These are phyloP conservation scores for Metellina segmentata DNA, from an alignment of 2,888 invertebrate species.

Conservation along the genomic window DNA sequence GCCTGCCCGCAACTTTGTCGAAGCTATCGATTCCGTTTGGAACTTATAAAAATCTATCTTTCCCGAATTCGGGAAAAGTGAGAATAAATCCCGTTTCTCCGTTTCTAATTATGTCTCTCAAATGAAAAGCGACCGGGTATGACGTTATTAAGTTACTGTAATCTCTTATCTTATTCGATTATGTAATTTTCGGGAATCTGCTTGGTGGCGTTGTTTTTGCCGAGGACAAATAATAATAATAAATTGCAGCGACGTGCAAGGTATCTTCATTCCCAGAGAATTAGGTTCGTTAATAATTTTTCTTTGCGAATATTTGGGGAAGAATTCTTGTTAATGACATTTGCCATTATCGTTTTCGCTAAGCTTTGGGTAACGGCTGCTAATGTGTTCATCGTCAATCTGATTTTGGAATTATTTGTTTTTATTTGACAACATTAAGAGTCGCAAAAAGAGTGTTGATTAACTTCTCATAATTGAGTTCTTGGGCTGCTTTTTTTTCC, in stretches of 20 bases:
- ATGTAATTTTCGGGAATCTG: slow-evolving; percentile 10
- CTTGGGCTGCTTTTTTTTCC: not conserved
- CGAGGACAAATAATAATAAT: slow-evolving; percentile 1
- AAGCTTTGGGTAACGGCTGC: slow-evolving; percentile 12
- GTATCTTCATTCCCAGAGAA: slow-evolving; percentile 17
- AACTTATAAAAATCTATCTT: not conserved
- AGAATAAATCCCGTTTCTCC: not conserved
- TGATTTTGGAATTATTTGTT: not conserved
- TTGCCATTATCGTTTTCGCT: slow-evolving; percentile 19
- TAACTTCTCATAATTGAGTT: slow-evolving; percentile 1
- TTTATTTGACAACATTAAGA: slow-evolving; percentile 5
- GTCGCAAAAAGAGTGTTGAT: slow-evolving; percentile 9
- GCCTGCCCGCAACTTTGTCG: not conserved
- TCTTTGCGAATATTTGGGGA: slow-evolving; percentile 2
- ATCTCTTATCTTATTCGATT: slow-evolving; percentile 17
- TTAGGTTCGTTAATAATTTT: slow-evolving; percentile 25
- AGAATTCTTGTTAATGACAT: slow-evolving; percentile 30
- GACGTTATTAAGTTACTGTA: slow-evolving; percentile 24
- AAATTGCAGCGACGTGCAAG: not conserved
- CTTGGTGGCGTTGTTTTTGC: slow-evolving; percentile 9
- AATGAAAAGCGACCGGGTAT: not conserved
- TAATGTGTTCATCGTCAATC: slow-evolving; percentile 19
- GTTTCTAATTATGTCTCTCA: slow-evolving; percentile 21
- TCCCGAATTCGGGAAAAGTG: not conserved
- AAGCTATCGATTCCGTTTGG: slow-evolving; percentile 1